Conservation (phyloP, 2,113 vertebrate genomes). For the Terrapene triunguis region DNA sequence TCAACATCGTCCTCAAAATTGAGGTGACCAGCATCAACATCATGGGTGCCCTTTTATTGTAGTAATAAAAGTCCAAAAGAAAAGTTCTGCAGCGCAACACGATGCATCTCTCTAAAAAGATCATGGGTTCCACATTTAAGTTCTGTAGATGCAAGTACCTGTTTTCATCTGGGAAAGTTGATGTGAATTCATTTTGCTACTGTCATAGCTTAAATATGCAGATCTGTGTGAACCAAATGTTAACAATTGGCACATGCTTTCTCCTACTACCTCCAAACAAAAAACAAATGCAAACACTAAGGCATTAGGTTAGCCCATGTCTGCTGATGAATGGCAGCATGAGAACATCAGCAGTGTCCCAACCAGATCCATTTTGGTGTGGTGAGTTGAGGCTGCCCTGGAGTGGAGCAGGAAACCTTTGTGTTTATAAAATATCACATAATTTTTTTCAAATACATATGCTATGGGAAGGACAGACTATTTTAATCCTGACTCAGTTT, state of each 20-base stretch:
- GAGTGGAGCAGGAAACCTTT: not conserved
- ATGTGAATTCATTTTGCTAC: not conserved
- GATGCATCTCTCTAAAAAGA: fast-evolving
- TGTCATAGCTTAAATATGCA: slow-evolving; percentile 29
- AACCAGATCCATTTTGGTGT: not conserved
- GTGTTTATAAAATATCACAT: not conserved
- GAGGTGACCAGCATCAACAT: not conserved
- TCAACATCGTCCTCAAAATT: not conserved
- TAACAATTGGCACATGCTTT: slow-evolving; percentile 19
- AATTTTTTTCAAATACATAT: not conserved
- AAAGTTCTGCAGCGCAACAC: not conserved
- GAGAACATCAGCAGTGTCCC: slow-evolving; percentile 15
- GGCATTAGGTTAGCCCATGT: not conserved
- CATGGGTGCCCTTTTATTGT: not conserved
- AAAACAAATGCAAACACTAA: slow-evolving; percentile 8
- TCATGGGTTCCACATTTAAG: not conserved
- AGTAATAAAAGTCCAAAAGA: not conserved
- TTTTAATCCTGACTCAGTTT: not conserved
- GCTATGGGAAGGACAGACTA: not conserved
- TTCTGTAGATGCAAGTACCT: fast-evolving
- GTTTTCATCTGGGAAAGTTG: not conserved
- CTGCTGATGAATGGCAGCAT: slow-evolving; percentile 1
- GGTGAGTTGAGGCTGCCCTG: not conserved
- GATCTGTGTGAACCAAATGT: not conserved
- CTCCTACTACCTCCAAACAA: slow-evolving; percentile 56